Evolutionary conservation across 2,888 invertebrate species (phyloP), one percentile per base, ranked within the genome.

Genomic region (Smittia sp.): DNA sequence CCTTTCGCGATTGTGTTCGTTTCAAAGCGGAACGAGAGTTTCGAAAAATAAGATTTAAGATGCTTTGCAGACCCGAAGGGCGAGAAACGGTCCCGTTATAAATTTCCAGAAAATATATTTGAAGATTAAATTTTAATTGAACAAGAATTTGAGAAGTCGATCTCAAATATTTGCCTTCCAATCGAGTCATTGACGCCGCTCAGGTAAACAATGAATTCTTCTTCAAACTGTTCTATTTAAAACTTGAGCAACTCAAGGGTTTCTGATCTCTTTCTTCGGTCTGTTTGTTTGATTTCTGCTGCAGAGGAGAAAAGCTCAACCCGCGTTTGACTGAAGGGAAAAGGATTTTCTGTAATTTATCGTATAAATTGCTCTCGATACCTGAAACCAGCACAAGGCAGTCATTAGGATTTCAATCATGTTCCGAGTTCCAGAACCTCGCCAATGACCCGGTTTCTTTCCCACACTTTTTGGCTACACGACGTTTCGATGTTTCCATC

Each of bases 321-420:
- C 58, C 15, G 25, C 24, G n/a, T n/a, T n/a, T n/a, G 4, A 62
- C 20, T 15, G 22, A 62, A 22, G 18, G 63, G 3, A 20, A 62
- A 22, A 62, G 22, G 58, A 6, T 32, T 32, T 32, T 7, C 58
- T 62, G 20, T 62, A 62, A 62, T 65, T 65, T n/a, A 65, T 25
- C 32, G 63, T 27, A 65, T 65, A 65, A 65, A 65, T 65, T 65
- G 32, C 32, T 27, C n/a, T 25, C 9, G 22, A n/a, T 15, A 65
- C 27, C 25, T 65, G 27, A 65, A 62, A 22, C 18, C 18, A 22
- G 22, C 58, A 22, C 58, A 58, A 18, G 18, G 58, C 4, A 18
- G n/a, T 58, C 58, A 58, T 58, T 58, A 58, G 22, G 58, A 58
- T 58, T 58, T 18, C 22, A 4, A 58, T 58, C 58, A 58, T 58